These are phyloP conservation scores for Glandiceps talaboti DNA, from an alignment of 53 echinoderm and acorn worm species.

Conservation along the genomic window DNA sequence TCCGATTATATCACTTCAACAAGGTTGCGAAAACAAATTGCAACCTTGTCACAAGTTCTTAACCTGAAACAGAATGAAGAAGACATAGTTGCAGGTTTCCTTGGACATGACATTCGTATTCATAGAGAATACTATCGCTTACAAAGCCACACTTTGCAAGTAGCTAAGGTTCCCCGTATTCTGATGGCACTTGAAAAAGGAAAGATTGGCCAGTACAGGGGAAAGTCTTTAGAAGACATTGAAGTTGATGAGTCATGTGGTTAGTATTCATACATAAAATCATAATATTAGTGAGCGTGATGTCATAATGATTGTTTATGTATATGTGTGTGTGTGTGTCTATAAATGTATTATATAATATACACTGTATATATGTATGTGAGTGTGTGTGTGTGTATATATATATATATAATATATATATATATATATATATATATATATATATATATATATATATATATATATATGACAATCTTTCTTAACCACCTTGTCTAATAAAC, in stretches of 20 bases:
- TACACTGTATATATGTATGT: no score
- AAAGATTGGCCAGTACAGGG: constrained; percentile 23
- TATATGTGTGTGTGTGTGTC: neutral
- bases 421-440: no score
- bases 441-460: no score
- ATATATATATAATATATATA: no score
- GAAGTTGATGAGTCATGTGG: constrained; percentile 26
- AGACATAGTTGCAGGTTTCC: constrained; percentile 26
- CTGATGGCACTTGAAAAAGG: constrained; percentile 43
- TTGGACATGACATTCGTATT: constrained; percentile 33
- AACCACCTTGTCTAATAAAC: no score
- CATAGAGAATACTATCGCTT: constrained; percentile 37
- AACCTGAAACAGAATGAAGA: constrained; percentile 40
- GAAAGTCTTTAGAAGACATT: constrained; percentile 38
- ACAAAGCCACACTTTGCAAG: constrained; percentile 29
- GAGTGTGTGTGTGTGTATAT: no score
- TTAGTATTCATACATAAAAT: constrained; percentile 11
- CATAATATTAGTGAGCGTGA: neutral
- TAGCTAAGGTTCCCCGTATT: constrained; percentile 33
- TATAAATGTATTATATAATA: no score
- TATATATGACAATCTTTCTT: no score
- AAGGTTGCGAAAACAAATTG: constrained; percentile 42
- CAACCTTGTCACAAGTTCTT: constrained; percentile 37
- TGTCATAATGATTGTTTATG: neutral
- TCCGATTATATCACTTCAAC: constrained; percentile 40